Conservation (phyloP, 1,140 invertebrate species). For the Oryzaephilus surinamensis region DNA sequence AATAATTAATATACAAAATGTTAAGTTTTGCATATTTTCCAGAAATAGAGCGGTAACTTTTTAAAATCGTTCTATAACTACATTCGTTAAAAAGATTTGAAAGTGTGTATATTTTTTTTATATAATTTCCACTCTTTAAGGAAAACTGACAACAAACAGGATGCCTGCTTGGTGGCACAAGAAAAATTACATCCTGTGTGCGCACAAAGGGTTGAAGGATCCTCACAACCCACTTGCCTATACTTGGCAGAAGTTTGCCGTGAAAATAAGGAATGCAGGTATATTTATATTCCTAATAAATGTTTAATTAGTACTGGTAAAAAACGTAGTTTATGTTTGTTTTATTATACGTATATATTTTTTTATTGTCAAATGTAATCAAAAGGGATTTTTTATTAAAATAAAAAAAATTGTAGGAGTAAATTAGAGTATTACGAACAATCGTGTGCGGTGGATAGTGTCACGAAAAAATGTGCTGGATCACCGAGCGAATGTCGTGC, state of each 20-base stretch:
- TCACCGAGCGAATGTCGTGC: conserved; percentile 64
- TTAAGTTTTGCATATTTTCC: too few species aligned
- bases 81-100: too few species aligned
- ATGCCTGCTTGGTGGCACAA: conserved; percentile 77
- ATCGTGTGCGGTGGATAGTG: conserved; percentile 77
- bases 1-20: too few species aligned
- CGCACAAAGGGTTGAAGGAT: conserved; percentile 62
- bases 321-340: too few species aligned
- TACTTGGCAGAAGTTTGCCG: conserved; percentile 67
- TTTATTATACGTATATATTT: too few species aligned
- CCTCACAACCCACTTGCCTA: conserved; percentile 67
- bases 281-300: conserved; percentile 17
- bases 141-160: conserved; percentile 69
- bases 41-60: too few species aligned
- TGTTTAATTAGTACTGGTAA: conserved; percentile 1
- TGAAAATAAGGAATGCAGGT: conserved; percentile 64
- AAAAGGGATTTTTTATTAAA: neutral
- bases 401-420: conserved; percentile 41
- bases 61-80: too few species aligned
- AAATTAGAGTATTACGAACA: conserved; percentile 80
- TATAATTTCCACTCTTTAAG: too few species aligned
- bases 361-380: neutral
- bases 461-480: conserved; percentile 82
- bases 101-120: too few species aligned
- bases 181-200: conserved; percentile 79